These are phyloP conservation scores for Tinea trinotella DNA, from an alignment of 2,888 invertebrate species.

Conservation along the genomic window DNA sequence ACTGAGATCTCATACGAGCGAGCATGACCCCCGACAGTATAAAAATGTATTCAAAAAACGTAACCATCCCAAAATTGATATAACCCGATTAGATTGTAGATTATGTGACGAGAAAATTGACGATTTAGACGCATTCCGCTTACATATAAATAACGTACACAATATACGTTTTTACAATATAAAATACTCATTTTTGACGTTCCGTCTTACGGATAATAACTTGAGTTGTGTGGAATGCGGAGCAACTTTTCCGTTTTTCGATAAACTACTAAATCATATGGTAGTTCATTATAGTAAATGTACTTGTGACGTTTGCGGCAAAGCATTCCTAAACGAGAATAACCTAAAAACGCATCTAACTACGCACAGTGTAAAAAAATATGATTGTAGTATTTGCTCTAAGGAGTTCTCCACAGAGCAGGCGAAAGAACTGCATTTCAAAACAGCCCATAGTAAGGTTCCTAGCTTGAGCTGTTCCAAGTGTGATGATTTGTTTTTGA, in stretches of 20 bases:
- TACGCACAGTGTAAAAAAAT: slow-evolving; percentile 61
- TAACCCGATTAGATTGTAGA: slow-evolving; percentile 55
- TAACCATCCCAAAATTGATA: slow-evolving; percentile 46
- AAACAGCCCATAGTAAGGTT: slow-evolving; percentile 59
- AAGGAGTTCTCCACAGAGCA: slow-evolving; percentile 61
- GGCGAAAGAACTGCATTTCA: slow-evolving; percentile 61
- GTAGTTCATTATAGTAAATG: slow-evolving; percentile 60
- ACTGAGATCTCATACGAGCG: slow-evolving; percentile 49
- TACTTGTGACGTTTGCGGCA: slow-evolving; percentile 57
- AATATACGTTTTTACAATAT: slow-evolving; percentile 59
- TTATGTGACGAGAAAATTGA: slow-evolving; percentile 49
- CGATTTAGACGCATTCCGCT: slow-evolving; percentile 47
- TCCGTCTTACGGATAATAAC: slow-evolving; percentile 55
- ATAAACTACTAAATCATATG: slow-evolving; percentile 56
- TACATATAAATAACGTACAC: slow-evolving; percentile 50
- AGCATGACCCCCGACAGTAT: slow-evolving; percentile 58
- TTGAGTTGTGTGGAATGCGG: slow-evolving; percentile 58
- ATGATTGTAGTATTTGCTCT: slow-evolving; percentile 65
- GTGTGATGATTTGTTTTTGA: slow-evolving; percentile 63
- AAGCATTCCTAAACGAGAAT: slow-evolving; percentile 61
- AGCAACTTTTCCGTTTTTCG: slow-evolving; percentile 57
- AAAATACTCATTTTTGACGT: slow-evolving; percentile 53
- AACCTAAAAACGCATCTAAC: slow-evolving; percentile 62
- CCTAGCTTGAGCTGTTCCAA: slow-evolving; percentile 55
- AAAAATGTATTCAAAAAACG: slow-evolving; percentile 40